phyloP scores from a whole-genome alignment of 1,140 invertebrate species.

The Drosophila repletoides region DNA sequence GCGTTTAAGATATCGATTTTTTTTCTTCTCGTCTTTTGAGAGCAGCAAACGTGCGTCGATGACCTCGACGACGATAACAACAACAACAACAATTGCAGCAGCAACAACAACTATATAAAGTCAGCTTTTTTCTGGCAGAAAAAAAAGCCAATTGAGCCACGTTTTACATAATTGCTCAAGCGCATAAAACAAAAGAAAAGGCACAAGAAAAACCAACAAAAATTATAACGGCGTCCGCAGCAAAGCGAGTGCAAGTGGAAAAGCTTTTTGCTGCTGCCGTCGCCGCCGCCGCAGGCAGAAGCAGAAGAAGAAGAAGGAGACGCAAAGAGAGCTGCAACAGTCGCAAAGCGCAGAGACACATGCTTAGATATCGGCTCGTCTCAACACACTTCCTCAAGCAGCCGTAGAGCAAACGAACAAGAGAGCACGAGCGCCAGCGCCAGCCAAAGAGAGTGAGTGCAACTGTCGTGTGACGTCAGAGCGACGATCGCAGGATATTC shows the following conservation, averaged over 20 bases:
- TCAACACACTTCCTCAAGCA: conserved; percentile 94
- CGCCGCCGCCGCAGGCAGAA: conserved; percentile 15
- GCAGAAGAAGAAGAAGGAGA: conserved; percentile 42
- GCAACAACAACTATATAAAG: conserved; percentile 33
- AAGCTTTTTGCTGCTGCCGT: conserved; percentile 24
- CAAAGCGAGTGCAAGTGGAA: conserved; percentile 48
- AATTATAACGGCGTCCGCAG: conserved; percentile 63
- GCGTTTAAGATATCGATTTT: conserved; percentile 71
- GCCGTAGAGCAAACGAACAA: conserved; percentile 84
- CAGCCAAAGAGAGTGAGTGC: conserved; percentile 3
- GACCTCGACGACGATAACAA: conserved; percentile 57
- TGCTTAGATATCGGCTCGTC: conserved; percentile 93
- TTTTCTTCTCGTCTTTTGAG: no score
- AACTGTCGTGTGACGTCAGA: conserved; percentile 20
- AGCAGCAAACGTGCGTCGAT: conserved; percentile 57
- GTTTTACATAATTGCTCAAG: conserved; percentile 73
- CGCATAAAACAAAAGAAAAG: conserved; percentile 45
- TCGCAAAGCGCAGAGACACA: conserved; percentile 82
- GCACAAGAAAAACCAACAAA: conserved; percentile 23
- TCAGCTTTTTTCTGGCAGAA: conserved; percentile 22
- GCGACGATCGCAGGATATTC: conserved; percentile 61
- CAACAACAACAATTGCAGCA: conserved; percentile 17
- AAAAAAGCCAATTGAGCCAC: conserved; percentile 58
- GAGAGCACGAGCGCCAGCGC: conserved; percentile 2
- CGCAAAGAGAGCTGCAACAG: conserved; percentile 49